These are phyloP conservation scores for Druceiella hillmani DNA, from an alignment of 2,888 invertebrate species.

Conservation along the genomic window DNA sequence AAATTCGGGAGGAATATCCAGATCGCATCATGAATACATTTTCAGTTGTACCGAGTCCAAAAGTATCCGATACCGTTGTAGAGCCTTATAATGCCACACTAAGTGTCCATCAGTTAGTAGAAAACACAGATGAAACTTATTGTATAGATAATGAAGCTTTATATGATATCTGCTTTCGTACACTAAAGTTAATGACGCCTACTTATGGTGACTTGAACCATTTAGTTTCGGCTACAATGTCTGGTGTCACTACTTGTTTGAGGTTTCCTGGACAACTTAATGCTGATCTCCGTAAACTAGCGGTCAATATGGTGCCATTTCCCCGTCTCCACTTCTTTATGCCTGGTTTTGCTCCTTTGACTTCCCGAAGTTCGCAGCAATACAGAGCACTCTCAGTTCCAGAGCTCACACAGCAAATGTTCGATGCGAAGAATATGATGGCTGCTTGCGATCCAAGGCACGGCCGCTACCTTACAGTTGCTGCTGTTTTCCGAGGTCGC, in stretches of 20 bases:
- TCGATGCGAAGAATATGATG: conserved; percentile 95
- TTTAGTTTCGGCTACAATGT: conserved; percentile 78
- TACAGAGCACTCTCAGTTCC: conserved; percentile 83
- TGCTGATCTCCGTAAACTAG: conserved; percentile 55
- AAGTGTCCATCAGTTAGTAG: conserved; percentile 78
- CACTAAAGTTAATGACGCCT: conserved; percentile 63
- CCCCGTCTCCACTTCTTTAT: conserved; percentile 50
- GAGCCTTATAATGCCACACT: conserved; percentile 81
- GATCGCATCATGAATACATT: conserved; percentile 81
- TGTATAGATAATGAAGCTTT: conserved; percentile 68
- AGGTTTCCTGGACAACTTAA: conserved; percentile 55
- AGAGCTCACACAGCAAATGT: conserved; percentile 84
- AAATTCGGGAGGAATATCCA: conserved; percentile 86
- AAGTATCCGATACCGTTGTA: conserved; percentile 62
- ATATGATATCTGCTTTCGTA: conserved; percentile 73
- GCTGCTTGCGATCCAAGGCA: conserved; percentile 88
- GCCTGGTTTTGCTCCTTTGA: conserved; percentile 59
- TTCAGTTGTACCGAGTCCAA: conserved; percentile 74
- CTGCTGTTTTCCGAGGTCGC: conserved; percentile 80
- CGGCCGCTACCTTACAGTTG: conserved; percentile 83
- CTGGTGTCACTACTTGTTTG: conserved; percentile 78
- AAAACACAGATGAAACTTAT: conserved; percentile 59
- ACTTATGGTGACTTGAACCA: conserved; percentile 78
- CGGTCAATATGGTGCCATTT: conserved; percentile 64
- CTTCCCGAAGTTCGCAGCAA: conserved; percentile 74